Evolutionary conservation across 2,113 vertebrate genomes (phyloP), one percentile per base, ranked within the genome.

Genomic region (Rhegmatorhina hoffmannsi): DNA sequence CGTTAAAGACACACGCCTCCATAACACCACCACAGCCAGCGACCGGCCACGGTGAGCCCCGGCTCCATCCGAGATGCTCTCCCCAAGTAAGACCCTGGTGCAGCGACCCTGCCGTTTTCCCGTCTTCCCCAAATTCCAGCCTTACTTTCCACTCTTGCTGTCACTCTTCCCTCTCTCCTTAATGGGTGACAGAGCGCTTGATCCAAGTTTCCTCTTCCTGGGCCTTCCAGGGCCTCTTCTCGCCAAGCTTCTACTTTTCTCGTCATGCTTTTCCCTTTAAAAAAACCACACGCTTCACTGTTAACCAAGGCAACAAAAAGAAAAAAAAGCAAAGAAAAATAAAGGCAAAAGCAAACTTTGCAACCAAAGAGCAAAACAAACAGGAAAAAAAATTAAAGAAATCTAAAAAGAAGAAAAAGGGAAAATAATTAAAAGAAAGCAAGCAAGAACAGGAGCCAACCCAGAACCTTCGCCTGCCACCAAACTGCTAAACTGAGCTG

Each of bases 171-270:
- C 98, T 97, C 98, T 98, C 97, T 98, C 97, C 97, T 98, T 98
- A 84, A 98, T 98, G 95, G 98, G 96, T 90, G 98, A 98, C 92
- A 98, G 96, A 97, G 98, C 78, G 89, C 97, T 97, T 81, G 96
- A 97, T 98, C 98, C 98, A 97, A 98, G 99, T 92, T 99, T 99
- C 97, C 99, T 99, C 98, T 99, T 99, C 97, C 99, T 97, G 49
- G 99, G 99, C 98, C 99, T 98, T 92, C 99, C 99, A 93, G 99
- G 98, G 96, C 99, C 99, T 95, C 99, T 98, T 97, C 99, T 98
- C 58, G 97, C 98, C 95, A 99, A 98, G 97, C 98, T 99, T 97
- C 98, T 98, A 98, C 98, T 99, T 97, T 98, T 98, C 85, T 99
- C 99, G 94, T 99, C 98, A 97, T 98, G 98, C 97, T 98, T 98